Conservation (phyloP, 2,888 invertebrate species). For the Cylindroiulus punctatus region DNA sequence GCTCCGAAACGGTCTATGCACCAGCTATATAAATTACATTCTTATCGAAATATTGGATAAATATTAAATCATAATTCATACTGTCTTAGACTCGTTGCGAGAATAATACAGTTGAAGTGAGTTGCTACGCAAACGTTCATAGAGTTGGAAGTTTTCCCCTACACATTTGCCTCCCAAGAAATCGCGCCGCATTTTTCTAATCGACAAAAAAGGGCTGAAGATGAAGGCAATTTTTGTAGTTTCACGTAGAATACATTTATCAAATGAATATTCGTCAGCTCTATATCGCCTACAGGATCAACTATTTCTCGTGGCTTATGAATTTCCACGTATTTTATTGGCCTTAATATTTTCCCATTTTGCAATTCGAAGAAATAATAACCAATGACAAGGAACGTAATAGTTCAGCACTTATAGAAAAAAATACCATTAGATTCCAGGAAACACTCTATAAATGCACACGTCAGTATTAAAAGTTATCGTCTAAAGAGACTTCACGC, state of each 20-base stretch:
- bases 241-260: conserved; percentile 27
- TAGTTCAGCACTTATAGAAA: not conserved
- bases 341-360: conserved; percentile 40
- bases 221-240: conserved; percentile 40
- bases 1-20: not conserved
- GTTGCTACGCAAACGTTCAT: not conserved
- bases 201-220: not conserved
- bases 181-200: not conserved
- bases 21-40: conserved; percentile 8
- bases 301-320: not conserved
- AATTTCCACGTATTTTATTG: conserved; percentile 40
- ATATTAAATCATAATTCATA: conserved; percentile 47
- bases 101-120: not conserved
- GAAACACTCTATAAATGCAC: not conserved
- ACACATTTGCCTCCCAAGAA: not conserved
- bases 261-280: conserved; percentile 36
- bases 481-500: not conserved
- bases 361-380: conserved; percentile 47
- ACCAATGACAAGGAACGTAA: conserved; percentile 27
- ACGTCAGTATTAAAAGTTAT: not conserved
- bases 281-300: conserved; percentile 44
- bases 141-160: not conserved
- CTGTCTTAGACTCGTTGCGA: conserved; percentile 6
- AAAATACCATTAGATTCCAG: not conserved
- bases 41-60: conserved; percentile 47